phyloP scores from a whole-genome alignment of 2,113 vertebrate species.

The Fulmarus glacialis region DNA sequence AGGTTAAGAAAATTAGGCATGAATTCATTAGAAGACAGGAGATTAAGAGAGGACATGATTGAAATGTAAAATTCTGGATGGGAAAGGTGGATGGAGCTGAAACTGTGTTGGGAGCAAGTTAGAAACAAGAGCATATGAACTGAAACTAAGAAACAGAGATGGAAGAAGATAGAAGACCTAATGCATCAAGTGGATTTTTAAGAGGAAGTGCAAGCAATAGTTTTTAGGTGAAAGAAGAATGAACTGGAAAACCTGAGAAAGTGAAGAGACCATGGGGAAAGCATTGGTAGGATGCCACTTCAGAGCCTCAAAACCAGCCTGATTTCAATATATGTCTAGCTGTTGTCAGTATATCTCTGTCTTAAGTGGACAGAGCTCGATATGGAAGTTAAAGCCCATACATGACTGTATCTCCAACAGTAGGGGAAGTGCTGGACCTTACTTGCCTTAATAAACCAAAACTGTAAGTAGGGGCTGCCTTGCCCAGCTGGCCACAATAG shows the following conservation, averaged over 20 bases:
- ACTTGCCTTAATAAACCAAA: neutral
- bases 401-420: neutral
- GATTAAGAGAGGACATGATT: slow-evolving; percentile 1
- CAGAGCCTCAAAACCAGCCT: neutral
- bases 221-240: neutral
- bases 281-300: neutral
- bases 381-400: neutral
- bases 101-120: neutral
- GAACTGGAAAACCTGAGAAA: neutral
- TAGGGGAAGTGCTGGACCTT: neutral
- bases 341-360: neutral
- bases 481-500: too few species aligned
- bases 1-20: slow-evolving; percentile 45
- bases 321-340: neutral
- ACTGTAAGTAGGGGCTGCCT: neutral
- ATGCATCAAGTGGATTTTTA: neutral
- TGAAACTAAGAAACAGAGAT: neutral
- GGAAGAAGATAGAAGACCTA: neutral
- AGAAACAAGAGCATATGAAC: neutral
- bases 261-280: neutral
- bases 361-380: fast-evolving
- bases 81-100: neutral
- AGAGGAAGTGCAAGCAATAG: neutral
- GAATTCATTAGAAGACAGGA: slow-evolving; percentile 21
- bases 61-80: slow-evolving; percentile 1